Conservation (phyloP, 2,797 vertebrate genomes). For the Gobio occitaniae region DNA sequence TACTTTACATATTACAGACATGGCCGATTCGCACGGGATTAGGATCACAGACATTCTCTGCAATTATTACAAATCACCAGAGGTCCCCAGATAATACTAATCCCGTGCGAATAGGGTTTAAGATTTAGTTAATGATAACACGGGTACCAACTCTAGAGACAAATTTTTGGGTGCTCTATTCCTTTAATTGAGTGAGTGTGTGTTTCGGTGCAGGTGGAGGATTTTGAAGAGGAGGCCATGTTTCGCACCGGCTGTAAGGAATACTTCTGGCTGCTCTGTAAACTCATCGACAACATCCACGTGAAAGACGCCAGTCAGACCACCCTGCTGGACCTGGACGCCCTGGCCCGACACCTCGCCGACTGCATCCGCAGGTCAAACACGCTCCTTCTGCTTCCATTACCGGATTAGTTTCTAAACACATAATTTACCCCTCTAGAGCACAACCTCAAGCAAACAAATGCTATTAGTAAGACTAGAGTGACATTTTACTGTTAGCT, state of each 20-base stretch:
- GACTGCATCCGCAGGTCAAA: conserved; percentile 96
- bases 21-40: no score
- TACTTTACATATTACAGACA: no score
- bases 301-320: conserved; percentile 99
- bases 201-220: conserved; percentile 84
- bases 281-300: conserved; percentile 99
- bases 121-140: not conserved
- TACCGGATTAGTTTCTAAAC: not conserved
- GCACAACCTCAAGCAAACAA: not conserved
- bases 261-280: conserved; percentile 99
- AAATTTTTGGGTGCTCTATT: not conserved
- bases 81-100: no score
- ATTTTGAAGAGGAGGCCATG: conserved; percentile 95
- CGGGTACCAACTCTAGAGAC: no score
- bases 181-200: conserved; percentile 4
- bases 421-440: not conserved
- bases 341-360: conserved; percentile 93
- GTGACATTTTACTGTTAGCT: not conserved
- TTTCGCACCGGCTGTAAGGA: conserved; percentile 95
- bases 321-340: conserved; percentile 95
- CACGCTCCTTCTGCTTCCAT: not conserved
- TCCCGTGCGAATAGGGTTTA: no score
- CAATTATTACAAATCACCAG: no score
- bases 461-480: not conserved
- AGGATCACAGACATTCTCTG: no score